These are phyloP conservation scores for Ecliptopera silaceata DNA, from an alignment of 2,888 invertebrate genomes.

Conservation along the genomic window DNA sequence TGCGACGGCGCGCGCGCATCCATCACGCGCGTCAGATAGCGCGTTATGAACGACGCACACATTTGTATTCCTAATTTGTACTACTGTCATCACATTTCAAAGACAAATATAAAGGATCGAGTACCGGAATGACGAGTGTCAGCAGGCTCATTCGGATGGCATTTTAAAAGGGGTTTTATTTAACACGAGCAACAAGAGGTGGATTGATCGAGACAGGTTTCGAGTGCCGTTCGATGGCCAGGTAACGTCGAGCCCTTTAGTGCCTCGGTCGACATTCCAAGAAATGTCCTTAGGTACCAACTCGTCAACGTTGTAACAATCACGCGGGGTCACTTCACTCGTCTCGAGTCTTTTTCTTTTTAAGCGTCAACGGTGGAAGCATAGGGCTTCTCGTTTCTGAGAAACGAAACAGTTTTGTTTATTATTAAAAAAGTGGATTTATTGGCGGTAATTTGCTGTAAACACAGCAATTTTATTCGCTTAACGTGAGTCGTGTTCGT, in stretches of 20 bases:
- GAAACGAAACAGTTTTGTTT: slow-evolving; percentile 31
- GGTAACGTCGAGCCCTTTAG: slow-evolving; percentile 69
- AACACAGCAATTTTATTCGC: slow-evolving; percentile 48
- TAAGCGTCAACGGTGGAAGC: slow-evolving; percentile 26
- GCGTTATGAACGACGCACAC: slow-evolving; percentile 79
- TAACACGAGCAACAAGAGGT: slow-evolving; percentile 80
- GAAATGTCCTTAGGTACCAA: slow-evolving; percentile 70
- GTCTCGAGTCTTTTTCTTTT: slow-evolving; percentile 33
- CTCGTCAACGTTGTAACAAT: slow-evolving; percentile 63
- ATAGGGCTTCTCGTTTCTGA: slow-evolving; percentile 29
- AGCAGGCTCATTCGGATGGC: slow-evolving; percentile 74
- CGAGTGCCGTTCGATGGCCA: slow-evolving; percentile 76
- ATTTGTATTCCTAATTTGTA: slow-evolving; percentile 83
- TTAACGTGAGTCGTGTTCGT: slow-evolving; percentile 44
- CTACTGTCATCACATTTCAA: slow-evolving; percentile 83
- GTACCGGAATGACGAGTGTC: slow-evolving; percentile 81
- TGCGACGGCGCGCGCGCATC: slow-evolving; percentile 64
- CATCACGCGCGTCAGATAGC: slow-evolving; percentile 77
- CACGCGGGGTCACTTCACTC: slow-evolving; percentile 45
- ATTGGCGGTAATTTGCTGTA: slow-evolving; percentile 45
- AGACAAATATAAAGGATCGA: slow-evolving; percentile 83
- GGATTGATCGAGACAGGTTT: slow-evolving; percentile 83
- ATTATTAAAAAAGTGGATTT: slow-evolving; percentile 42
- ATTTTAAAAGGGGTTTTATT: slow-evolving; percentile 81
- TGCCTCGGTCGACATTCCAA: slow-evolving; percentile 70